Percentiles rank a stretch among this genome's conserved stretches.
Conservation (phyloP, 1,140 invertebrate genomes). For the Drosophila neocordata region DNA sequence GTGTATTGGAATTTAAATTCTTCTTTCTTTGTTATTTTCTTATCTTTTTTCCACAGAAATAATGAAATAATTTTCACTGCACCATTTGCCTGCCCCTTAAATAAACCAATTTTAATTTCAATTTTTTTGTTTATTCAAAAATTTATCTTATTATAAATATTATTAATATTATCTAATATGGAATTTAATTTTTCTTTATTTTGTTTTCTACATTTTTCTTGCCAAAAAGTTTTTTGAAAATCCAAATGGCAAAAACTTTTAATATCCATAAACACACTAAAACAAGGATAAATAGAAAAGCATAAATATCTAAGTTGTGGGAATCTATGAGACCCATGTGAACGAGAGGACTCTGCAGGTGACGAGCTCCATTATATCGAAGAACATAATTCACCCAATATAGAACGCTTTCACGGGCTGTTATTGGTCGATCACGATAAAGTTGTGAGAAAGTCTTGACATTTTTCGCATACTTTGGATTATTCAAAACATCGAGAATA, state of each 20-base stretch:
- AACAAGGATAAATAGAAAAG: background rate
- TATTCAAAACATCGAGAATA: constrained; percentile 49
- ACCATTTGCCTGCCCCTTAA: no score
- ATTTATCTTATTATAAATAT: no score
- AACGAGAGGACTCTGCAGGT: constrained; percentile 54
- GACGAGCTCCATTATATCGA: constrained; percentile 80
- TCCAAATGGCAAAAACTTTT: background rate
- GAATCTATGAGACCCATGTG: constrained; percentile 75
- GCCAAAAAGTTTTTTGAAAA: background rate
- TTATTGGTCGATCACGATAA: constrained; percentile 66
- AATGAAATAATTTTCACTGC: no score
- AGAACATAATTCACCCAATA: constrained; percentile 83
- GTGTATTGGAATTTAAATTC: no score
- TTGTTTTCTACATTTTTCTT: background rate
- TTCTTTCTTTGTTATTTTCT: no score
- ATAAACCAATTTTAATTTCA: no score
- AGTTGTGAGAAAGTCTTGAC: constrained; percentile 45
- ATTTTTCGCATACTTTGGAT: constrained; percentile 54
- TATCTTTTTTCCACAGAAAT: no score
- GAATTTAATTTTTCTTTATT: background rate
- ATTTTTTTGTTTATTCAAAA: no score
- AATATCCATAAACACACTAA: background rate
- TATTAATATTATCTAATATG: no score
- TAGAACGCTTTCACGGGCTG: constrained; percentile 72
- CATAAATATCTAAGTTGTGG: constrained; percentile 57